Conservation (phyloP, 2,113 vertebrate genomes). For the Psammodynastes pulverulentus region DNA sequence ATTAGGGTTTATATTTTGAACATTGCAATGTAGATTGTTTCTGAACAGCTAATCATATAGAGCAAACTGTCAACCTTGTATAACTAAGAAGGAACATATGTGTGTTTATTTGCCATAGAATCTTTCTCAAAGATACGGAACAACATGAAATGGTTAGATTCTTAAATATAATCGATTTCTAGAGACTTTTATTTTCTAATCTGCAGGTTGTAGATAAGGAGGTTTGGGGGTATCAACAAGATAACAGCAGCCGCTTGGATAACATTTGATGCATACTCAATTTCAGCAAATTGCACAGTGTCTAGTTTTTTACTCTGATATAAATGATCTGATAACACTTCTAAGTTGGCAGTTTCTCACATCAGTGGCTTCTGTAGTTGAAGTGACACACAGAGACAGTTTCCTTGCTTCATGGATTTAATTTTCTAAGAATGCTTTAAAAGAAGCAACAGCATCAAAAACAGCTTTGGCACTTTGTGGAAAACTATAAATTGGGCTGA, state of each 20-base stretch:
- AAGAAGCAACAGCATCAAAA: slow-evolving; percentile 4
- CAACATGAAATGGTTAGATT: background rate
- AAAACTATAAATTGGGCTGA: background rate
- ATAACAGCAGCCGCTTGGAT: slow-evolving; percentile 25
- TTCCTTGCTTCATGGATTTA: slow-evolving; percentile 46
- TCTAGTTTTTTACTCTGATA: slow-evolving; percentile 20
- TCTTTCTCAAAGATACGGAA: background rate
- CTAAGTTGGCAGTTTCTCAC: slow-evolving; percentile 32
- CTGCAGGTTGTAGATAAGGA: slow-evolving; percentile 21
- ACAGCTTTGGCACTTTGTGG: slow-evolving; percentile 5
- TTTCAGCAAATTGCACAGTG: slow-evolving; percentile 30
- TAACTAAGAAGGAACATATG: background rate
- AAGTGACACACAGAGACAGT: slow-evolving; percentile 42
- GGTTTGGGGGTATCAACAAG: slow-evolving; percentile 30
- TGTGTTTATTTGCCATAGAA: background rate
- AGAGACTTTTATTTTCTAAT: background rate
- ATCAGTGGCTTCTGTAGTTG: slow-evolving; percentile 26
- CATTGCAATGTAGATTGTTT: background rate
- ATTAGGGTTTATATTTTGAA: background rate
- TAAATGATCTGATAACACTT: slow-evolving; percentile 23
- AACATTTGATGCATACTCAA: background rate
- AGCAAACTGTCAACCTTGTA: background rate
- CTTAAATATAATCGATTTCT: background rate
- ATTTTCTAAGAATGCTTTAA: slow-evolving; percentile 38
- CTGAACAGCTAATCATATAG: background rate